These are phyloP conservation scores for Halesus radiatus DNA, from an alignment of 1,140 invertebrate genomes.

Conservation along the genomic window DNA sequence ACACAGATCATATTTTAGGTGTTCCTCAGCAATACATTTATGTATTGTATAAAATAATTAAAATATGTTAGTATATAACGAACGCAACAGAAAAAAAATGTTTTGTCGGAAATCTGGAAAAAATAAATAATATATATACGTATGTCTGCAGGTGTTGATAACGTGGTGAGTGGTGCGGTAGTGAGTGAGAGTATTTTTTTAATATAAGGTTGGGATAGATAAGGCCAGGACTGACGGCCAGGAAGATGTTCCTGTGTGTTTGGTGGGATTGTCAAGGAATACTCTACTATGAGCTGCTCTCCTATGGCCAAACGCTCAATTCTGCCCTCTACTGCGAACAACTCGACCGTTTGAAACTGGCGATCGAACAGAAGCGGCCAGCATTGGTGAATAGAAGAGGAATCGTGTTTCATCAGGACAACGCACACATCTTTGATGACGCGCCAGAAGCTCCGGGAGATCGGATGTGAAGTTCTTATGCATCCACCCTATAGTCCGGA, in stretches of 20 bases:
- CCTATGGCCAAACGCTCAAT: conserved; percentile 12
- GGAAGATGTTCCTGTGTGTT: conserved; percentile 19
- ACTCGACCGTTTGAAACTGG: conserved; percentile 6
- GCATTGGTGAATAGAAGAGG: conserved; percentile 23
- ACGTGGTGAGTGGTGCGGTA: too few species aligned
- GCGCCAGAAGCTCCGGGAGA: conserved; percentile 13
- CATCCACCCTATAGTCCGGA: conserved; percentile 17
- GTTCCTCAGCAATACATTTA: too few species aligned
- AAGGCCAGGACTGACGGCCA: conserved; percentile 20
- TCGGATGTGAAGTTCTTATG: conserved; percentile 22
- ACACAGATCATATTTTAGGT: too few species aligned
- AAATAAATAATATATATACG: too few species aligned
- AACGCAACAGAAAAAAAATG: too few species aligned
- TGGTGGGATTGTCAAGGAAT: conserved; percentile 17
- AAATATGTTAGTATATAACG: too few species aligned
- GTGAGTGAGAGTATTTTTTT: too few species aligned
- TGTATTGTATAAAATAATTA: too few species aligned
- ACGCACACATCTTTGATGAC: conserved; percentile 24
- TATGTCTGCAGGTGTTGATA: too few species aligned
- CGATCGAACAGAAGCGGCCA: conserved; percentile 16
- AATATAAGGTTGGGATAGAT: too few species aligned
- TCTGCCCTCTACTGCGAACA: background rate
- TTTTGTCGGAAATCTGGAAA: too few species aligned
- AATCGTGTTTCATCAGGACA: conserved; percentile 26
- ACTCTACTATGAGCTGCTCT: conserved; percentile 14